A percentile compares a stretch with the other conserved stretches of the same genome.
Conservation (phyloP, 2,888 invertebrate species). For the Platypus cylindrus region DNA sequence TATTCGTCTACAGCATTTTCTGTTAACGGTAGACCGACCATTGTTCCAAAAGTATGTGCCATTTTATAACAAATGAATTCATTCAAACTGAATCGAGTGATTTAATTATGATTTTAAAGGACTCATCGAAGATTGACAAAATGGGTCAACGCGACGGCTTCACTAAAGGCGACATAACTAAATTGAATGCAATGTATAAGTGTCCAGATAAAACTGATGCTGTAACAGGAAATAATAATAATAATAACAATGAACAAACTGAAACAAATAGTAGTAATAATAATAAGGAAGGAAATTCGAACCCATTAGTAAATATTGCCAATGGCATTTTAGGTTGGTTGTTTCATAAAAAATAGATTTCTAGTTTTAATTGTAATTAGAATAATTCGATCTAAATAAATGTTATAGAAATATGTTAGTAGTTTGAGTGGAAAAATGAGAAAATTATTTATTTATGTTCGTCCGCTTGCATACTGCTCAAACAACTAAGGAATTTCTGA, state of each 20-base stretch:
- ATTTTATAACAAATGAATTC: not conserved
- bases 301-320: slow-evolving; percentile 12
- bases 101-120: slow-evolving; percentile 12
- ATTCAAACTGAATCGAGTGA: not conserved
- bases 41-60: slow-evolving; percentile 57
- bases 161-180: slow-evolving; percentile 56
- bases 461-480: too few species aligned
- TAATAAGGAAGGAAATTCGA: slow-evolving; percentile 9
- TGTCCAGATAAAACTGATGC: slow-evolving; percentile 34
- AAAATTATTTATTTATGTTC: too few species aligned
- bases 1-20: slow-evolving; percentile 70
- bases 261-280: not conserved
- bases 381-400: too few species aligned
- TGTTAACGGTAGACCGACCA: slow-evolving; percentile 55
- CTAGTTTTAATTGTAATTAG: too few species aligned
- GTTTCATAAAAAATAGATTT: slow-evolving; percentile 12
- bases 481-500: too few species aligned
- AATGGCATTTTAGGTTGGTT: slow-evolving; percentile 11
- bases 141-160: slow-evolving; percentile 67
- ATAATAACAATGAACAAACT: not conserved
- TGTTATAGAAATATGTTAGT: too few species aligned
- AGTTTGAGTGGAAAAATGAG: too few species aligned
- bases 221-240: slow-evolving; percentile 5
- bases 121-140: slow-evolving; percentile 30
- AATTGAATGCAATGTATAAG: slow-evolving; percentile 64